Evolutionary conservation across 2,888 invertebrate genomes (phyloP), one percentile per base, ranked within the genome.

Genomic region (Euproctis similis): DNA sequence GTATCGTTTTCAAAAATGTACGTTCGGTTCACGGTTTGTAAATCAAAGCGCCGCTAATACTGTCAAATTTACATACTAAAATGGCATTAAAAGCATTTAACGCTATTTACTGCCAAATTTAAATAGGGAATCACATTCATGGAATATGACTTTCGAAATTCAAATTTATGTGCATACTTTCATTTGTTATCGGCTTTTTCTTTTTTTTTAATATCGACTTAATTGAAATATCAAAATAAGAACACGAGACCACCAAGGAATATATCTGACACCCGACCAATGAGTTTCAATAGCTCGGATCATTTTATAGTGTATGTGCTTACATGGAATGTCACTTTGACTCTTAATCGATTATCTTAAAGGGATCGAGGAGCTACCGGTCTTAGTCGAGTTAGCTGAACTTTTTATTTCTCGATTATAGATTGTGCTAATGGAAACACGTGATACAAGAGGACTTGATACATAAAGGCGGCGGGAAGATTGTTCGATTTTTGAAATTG

Each of bases 311-410:
- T 30, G 38, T 46, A 46, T 36, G 55, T 60, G 59, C 52, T 46
- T 61, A 77, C 78, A 76, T 40, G 78, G 73, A 77, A 80, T 77
- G 76, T 64, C 72, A 77, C 76, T 80, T 62, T 48, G 54, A 45
- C 43, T 43, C 36, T 45, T 46, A 46, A 39, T 40, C 31, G 46
- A 41, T 63, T 68, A 77, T 76, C 76, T 75, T 68, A 69, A 74
- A 68, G 59, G 68, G 64, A 66, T 69, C 65, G 63, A 35, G 53
- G 50, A 42, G 74, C 73, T 75, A 75, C 76, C 68, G 71, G 76
- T 76, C 67, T 74, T 73, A 38, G 33, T 29, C 32, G 34, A 45
- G 41, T 41, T 31, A 21, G 21, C n/a, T n/a, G 8, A 21, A 21
- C 23, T 39, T 43, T 37, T 39, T 42, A 29, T 30, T 48, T 48